Base-by-base conservation (phyloP, 2,888 invertebrate species). In the Stratiomys singularior region DNA sequence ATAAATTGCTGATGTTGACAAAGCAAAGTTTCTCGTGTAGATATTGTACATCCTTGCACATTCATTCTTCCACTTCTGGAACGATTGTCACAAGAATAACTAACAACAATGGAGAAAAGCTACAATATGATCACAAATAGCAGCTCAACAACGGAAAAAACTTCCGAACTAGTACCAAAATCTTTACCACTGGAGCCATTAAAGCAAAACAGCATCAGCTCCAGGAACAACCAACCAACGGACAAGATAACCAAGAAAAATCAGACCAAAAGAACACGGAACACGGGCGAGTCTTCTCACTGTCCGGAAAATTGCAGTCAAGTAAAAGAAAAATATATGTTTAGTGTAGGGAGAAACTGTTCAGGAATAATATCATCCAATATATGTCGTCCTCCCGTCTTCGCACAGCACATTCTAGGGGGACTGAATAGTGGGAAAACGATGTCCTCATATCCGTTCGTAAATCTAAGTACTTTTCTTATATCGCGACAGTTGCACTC, bases 1-100 rank as follows among this genome's bases (percentile, higher is more conserved):
- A 74, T 74, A 74, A 74, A 74, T 74, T 60, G 74, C 74, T 74
- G 74, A 74, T 74, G 74, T 74, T 74, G 74, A 74, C 74, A 74
- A 58, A 74, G 74, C 56, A 74, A 60, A 74, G 74, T 58, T 69
- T 58, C 74, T 71, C 21, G 52, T 23, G 25, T 64, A 15, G 37
- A 37, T 37, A 37, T 37, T 37, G 64, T 46, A 25, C 47, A 13
- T 71, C 47, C 27, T 47, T 71, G 30, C 30, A 9, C 1, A 30
- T 60, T 5, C 25, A 60, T 60, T 5, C 23, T 60, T 9, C 58
- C 25, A 21, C 66, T 66, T 18, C 30, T 27, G 27, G 18, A 66
- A 66, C 37, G 37, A 37, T 66, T 66, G 66, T 18, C 66, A 37
- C 66, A 66, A 13, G n/a, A 18, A 4, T 4, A 30, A 66, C 13